Conservation (phyloP, 1,140 invertebrate genomes). For the Heliconius eleuchia region DNA sequence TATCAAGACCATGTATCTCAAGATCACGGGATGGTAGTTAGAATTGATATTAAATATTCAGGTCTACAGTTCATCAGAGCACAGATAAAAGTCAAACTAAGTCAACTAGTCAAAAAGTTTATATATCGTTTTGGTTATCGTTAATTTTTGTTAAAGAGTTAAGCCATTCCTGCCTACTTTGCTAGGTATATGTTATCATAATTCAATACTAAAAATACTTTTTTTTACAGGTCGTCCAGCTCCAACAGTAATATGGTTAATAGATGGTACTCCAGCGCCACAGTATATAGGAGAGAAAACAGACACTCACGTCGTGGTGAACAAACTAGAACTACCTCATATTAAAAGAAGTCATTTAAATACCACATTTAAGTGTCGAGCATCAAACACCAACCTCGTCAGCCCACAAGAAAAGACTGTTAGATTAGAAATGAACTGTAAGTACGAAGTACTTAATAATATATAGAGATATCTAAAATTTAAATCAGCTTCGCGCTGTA, state of each 20-base stretch:
- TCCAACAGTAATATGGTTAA: constrained; percentile 89
- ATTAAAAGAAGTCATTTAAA: constrained; percentile 89
- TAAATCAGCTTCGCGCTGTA: too few species aligned
- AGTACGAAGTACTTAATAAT: constrained; percentile 43
- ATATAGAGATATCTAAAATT: too few species aligned
- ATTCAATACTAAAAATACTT: not conserved
- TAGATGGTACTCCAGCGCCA: constrained; percentile 86
- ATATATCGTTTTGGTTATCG: too few species aligned
- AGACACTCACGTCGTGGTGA: constrained; percentile 88
- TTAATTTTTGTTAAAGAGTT: too few species aligned
- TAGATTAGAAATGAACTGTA: constrained; percentile 89
- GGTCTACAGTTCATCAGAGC: too few species aligned
- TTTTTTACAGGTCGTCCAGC: constrained; percentile 87
- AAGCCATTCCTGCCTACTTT: too few species aligned
- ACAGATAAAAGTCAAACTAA: too few species aligned
- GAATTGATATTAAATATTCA: too few species aligned
- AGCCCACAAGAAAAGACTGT: constrained; percentile 89
- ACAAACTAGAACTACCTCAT: constrained; percentile 86
- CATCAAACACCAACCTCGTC: constrained; percentile 92
- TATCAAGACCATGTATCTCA: too few species aligned
- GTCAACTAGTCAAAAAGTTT: too few species aligned
- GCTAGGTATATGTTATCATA: too few species aligned
- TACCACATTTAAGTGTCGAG: constrained; percentile 92
- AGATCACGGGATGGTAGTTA: too few species aligned
- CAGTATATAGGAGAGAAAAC: constrained; percentile 83